Evolutionary conservation across 2,888 invertebrate species (phyloP).

Genomic region (Bursaphelenchus okinawaensis): DNA sequence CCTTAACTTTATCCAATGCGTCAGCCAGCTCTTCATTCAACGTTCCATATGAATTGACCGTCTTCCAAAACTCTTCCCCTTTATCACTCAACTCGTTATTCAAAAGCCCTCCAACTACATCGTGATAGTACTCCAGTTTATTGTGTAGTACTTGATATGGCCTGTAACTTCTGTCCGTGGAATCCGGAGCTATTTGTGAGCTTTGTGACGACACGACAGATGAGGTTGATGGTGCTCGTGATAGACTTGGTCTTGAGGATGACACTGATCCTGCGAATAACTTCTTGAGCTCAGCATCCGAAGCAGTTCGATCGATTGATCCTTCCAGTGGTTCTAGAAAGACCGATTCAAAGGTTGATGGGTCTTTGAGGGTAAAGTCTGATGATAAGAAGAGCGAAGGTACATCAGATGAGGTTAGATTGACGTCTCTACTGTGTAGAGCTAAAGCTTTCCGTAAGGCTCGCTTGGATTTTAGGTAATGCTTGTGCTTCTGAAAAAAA

Average conservation of each 20-base stretch:
- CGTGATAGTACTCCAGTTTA: constrained; percentile 48
- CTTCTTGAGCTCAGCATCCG: constrained; percentile 16
- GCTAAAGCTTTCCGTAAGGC: constrained; percentile 30
- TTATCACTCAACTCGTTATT: constrained; percentile 76
- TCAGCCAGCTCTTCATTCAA: constrained; percentile 88
- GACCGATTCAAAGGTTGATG: constrained; percentile 43
- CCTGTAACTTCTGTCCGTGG: constrained; percentile 5
- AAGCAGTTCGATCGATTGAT: constrained; percentile 36
- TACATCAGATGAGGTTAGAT: constrained; percentile 6
- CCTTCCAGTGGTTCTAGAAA: constrained; percentile 44
- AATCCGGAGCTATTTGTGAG: constrained; percentile 14
- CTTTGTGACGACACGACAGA: constrained; percentile 35
- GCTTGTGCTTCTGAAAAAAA: constrained; percentile 41
- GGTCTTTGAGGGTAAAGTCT: constrained; percentile 37
- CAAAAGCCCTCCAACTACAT: constrained; percentile 48
- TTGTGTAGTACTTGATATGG: constrained; percentile 31
- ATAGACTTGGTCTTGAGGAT: constrained; percentile 2
- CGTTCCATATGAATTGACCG: constrained; percentile 94
- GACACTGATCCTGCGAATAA: constrained; percentile 10
- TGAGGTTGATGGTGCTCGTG: constrained; percentile 6
- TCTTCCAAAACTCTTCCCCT: constrained; percentile 93
- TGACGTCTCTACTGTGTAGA: constrained; percentile 26
- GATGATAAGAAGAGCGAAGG: constrained; percentile 48
- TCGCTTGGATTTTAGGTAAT: constrained; percentile 45
- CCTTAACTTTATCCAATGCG: constrained; percentile 34